Conservation (phyloP, 1,140 invertebrate species). For the Anastatus disparis region DNA sequence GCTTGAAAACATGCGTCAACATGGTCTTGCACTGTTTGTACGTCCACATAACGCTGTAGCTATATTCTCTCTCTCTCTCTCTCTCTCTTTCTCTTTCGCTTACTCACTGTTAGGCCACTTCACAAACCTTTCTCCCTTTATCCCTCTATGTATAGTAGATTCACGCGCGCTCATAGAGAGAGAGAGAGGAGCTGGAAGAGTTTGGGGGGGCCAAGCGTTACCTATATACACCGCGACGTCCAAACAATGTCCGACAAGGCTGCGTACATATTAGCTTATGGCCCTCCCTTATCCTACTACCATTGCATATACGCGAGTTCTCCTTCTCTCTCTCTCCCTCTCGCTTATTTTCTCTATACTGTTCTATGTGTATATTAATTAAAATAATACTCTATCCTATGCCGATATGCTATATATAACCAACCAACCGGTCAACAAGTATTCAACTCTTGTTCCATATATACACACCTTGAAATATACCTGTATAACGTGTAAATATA, state of each 20-base stretch:
- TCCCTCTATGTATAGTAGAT: slow-evolving; percentile 7
- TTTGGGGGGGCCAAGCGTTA: slow-evolving; percentile 32
- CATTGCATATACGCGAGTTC: neutral
- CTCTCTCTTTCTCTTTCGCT: slow-evolving; percentile 33
- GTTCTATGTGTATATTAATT: slow-evolving; percentile 16
- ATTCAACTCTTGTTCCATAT: neutral
- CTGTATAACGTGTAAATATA: no score
- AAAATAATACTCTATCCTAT: slow-evolving; percentile 27
- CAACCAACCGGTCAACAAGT: no score
- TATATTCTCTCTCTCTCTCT: slow-evolving; percentile 41
- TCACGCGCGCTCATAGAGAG: no score
- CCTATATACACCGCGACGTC: slow-evolving; percentile 44
- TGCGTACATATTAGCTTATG: slow-evolving; percentile 62
- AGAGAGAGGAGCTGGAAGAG: neutral
- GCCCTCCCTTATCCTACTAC: neutral
- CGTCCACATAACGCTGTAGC: slow-evolving; percentile 64
- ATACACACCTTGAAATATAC: neutral
- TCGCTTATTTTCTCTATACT: neutral
- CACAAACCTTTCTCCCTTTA: neutral
- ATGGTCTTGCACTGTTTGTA: slow-evolving; percentile 68
- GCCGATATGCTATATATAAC: no score
- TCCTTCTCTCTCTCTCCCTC: neutral
- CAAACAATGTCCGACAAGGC: slow-evolving; percentile 66
- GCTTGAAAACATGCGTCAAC: slow-evolving; percentile 71
- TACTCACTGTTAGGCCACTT: neutral